Base-by-base conservation (phyloP, 2,113 vertebrate species). In the Castor canadensis region DNA sequence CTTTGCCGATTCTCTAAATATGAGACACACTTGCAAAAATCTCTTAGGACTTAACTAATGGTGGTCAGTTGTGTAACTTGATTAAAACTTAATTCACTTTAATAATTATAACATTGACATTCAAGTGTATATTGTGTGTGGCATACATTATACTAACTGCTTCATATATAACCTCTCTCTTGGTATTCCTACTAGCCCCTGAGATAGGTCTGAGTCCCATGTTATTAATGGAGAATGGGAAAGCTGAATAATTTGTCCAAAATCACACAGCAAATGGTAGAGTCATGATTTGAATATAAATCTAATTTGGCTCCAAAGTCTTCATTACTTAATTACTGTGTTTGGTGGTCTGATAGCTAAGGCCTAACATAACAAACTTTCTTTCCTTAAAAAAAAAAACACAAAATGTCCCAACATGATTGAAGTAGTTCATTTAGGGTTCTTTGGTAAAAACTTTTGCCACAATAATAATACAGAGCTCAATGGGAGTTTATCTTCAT, bases 371-470 rank as follows among this genome's bases (percentile, higher is more conserved):
- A 89, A 32, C 40, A 93, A 56, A 83, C 12, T 30, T 92, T 83
- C 76, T 66, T 30, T 52, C 20, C n/a, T 56, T n/a, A n/a, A n/a
- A 60, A 64, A 28, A 73, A 89, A 93, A 81, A 75, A 77, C 52
- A 28, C 80, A 52, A 19, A 94, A 66, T 60, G 58, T 83, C 43
- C 62, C 3, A 45, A 30, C 54, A 67, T 81, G 35, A 60, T 49
- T 81, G 85, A 91, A 73, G 6, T 76, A 77, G 9, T 71, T 95
- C 43, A 54, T 35, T 56, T 38, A 69, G 71, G 35, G 26, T 76
- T 88, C 58, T 89, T 92, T 81, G 58, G 5, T 82, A 72, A 82
- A 93, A 75, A 54, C 10, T 43, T 91, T 84, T 87, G n/a, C 54
- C 62, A 80, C 19, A 62, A 0, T 69, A 69, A 77, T 79, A 72